These are phyloP conservation scores for Lucinisca nassula DNA, from an alignment of 2,888 invertebrate genomes.

Conservation along the genomic window DNA sequence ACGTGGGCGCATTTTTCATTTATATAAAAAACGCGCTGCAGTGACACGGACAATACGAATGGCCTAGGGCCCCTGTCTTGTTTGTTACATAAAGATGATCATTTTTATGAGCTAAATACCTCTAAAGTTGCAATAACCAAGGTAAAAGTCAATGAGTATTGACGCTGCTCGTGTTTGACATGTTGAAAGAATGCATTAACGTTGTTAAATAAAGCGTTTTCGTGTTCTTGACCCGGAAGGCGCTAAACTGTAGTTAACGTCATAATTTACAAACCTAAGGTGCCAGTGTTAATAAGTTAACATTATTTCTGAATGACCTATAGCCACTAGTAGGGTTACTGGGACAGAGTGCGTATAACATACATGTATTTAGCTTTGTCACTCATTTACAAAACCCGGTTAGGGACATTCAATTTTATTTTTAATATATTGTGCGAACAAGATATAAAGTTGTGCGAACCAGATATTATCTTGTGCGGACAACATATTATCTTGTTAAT, in stretches of 20 bases:
- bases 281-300: no score
- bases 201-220: neutral
- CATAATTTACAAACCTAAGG: neutral
- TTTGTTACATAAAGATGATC: conserved; percentile 1
- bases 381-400: no score
- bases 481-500: no score
- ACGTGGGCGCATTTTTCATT: neutral
- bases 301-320: no score
- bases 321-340: no score
- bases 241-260: neutral
- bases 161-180: neutral
- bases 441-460: no score
- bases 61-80: neutral
- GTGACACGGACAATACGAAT: neutral
- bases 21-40: neutral
- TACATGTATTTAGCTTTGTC: no score
- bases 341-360: no score
- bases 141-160: neutral
- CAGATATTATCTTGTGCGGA: no score
- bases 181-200: neutral
- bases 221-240: neutral
- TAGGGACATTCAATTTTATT: no score
- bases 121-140: neutral
- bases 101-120: conserved; percentile 1
- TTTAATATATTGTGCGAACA: no score